These are phyloP conservation scores for Conger conger DNA, from an alignment of 2,113 vertebrate species.

Conservation along the genomic window DNA sequence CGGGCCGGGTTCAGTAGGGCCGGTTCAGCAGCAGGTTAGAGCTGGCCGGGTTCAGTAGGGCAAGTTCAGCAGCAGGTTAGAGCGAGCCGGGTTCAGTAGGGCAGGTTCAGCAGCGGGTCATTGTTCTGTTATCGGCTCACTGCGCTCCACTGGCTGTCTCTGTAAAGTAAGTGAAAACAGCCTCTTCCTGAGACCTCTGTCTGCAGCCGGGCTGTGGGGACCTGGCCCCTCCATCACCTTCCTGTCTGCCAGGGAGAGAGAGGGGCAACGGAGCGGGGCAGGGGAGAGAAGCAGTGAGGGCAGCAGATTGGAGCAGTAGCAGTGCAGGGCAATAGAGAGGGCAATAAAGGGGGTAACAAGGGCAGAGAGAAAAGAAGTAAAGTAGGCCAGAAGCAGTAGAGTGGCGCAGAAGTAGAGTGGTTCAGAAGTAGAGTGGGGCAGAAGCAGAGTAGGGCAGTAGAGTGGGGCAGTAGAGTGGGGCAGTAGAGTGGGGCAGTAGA, in stretches of 20 bases:
- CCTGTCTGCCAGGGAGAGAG: slow-evolving; percentile 36
- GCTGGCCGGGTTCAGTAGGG: not conserved
- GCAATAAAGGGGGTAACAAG: not conserved
- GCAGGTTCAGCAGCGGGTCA: slow-evolving; percentile 32
- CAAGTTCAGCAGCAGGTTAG: slow-evolving; percentile 25
- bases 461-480: too few species aligned
- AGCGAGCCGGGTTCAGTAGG: not conserved
- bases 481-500: too few species aligned
- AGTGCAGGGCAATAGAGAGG: not conserved
- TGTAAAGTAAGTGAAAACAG: slow-evolving; percentile 43
- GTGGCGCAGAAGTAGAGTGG: too few species aligned
- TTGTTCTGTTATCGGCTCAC: slow-evolving; percentile 48
- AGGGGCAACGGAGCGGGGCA: slow-evolving; percentile 8
- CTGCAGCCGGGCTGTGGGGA: slow-evolving; percentile 36
- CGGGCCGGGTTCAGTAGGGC: not conserved
- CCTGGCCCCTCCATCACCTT: slow-evolving; percentile 46
- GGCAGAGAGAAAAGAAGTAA: too few species aligned
- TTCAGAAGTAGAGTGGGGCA: too few species aligned
- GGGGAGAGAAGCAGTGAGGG: slow-evolving; percentile 27
- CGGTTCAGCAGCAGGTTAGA: slow-evolving; percentile 33
- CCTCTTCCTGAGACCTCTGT: slow-evolving; percentile 45
- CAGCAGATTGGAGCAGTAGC: not conserved
- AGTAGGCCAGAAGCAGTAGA: not conserved
- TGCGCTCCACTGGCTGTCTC: slow-evolving; percentile 29
- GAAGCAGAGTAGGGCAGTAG: too few species aligned